Evolutionary conservation across 2,797 vertebrate genomes (phyloP), one percentile per base, ranked within the genome.

Genomic region (Esox masquinongy): DNA sequence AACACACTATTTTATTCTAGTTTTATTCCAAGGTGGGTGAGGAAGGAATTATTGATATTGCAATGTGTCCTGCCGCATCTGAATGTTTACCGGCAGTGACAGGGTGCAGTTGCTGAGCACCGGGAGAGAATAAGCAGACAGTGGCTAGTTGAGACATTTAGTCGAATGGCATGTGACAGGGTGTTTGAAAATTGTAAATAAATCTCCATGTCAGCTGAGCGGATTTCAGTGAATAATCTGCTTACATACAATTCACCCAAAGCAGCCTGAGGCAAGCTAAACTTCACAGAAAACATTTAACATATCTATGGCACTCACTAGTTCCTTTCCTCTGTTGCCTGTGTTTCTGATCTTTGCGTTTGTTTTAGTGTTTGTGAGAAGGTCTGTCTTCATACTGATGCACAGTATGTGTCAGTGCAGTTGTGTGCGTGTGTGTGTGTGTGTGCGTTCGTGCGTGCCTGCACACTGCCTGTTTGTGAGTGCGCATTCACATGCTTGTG

Each of bases 131-230:
- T 34, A 19, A 66, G 29, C 16, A 34, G 15, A 15, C 63, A 66
- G 63, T 34, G 63, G 29, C 26, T 29, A 66, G 63, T 66, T 66
- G 29, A 66, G 63, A 31, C 63, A 66, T 66, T 31, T 34, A 66
- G 63, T 34, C 2, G 7, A 66, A 36, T 17, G 16, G 29, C 63
- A 66, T 34, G 26, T 31, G 63, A 66, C 63, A 66, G 63, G 26
- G 19, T 19, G 34, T 39, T 68, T 24, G 8, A n/a, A 43, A 68
- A 43, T 68, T 61, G 19, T 12, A 17, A 11, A 61, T 61, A 61
- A 61, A 72, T 78, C 66, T 49, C 56, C 47, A 50, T 67, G 49
- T 77, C 64, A 69, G 74, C 78, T 53, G 39, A 74, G 63, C 61
- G 61, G 53, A 53, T 72, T 43, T 31, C 29, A 61, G 49, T 73